Evolutionary conservation across 1,140 invertebrate genomes (phyloP).

Genomic region (Bursaphelenchus mucronatus): DNA sequence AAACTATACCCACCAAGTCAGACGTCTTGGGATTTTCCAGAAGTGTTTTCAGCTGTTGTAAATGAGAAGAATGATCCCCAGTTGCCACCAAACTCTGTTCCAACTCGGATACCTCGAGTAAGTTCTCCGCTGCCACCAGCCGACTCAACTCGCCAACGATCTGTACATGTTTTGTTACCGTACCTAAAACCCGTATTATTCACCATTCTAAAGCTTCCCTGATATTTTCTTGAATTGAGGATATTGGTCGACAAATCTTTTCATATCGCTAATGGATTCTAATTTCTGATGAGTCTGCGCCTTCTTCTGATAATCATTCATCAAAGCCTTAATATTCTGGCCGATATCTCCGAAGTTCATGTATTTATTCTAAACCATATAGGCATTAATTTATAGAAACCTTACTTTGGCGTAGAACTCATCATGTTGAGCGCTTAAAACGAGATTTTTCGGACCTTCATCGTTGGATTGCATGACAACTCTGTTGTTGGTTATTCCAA

Average conservation of each 20-base stretch:
- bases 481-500: constrained; percentile 88
- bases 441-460: constrained; percentile 70
- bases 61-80: constrained; percentile 80
- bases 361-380: constrained; percentile 75
- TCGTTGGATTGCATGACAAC: constrained; percentile 76
- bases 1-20: constrained; percentile 38
- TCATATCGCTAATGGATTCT: constrained; percentile 97
- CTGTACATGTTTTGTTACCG: constrained; percentile 92
- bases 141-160: constrained; percentile 88
- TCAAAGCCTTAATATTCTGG: constrained; percentile 88
- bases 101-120: constrained; percentile 87
- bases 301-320: constrained; percentile 95
- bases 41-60: constrained; percentile 61
- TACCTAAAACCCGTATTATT: constrained; percentile 61
- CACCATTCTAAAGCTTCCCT: constrained; percentile 64
- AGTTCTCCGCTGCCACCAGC: constrained; percentile 72
- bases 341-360: constrained; percentile 97
- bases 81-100: constrained; percentile 89
- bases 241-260: constrained; percentile 95
- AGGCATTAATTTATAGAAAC: constrained; percentile 2
- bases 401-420: constrained; percentile 87
- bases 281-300: constrained; percentile 88
- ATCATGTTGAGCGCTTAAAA: constrained; percentile 89
- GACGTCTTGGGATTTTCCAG: constrained; percentile 52
- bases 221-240: constrained; percentile 99